phyloP scores from a whole-genome alignment of 1,140 invertebrate genomes.

The Aphidius ervi region DNA sequence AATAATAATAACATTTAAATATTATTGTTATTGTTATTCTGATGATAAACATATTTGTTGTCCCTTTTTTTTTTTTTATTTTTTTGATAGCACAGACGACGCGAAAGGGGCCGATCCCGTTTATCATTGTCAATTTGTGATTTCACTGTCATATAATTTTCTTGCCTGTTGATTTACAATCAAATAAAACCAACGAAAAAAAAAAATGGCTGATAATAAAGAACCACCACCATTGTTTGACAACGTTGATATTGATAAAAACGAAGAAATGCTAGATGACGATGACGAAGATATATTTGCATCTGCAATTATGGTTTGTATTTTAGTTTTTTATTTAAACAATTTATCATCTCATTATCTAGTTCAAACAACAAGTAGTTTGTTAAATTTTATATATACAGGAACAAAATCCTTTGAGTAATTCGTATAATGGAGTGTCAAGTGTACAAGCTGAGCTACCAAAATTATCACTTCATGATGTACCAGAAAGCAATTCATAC shows the following conservation, averaged over 20 bases:
- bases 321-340: constrained; percentile 1
- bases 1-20: too few relatives aligned
- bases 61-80: too few relatives aligned
- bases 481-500: constrained; percentile 42
- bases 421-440: constrained; percentile 45
- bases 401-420: constrained; percentile 38
- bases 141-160: too few relatives aligned
- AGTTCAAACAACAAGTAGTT: constrained; percentile 10
- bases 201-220: constrained; percentile 61
- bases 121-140: constrained; percentile 12
- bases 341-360: constrained; percentile 3
- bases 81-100: too few relatives aligned
- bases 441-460: constrained; percentile 40
- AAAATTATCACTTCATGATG: constrained; percentile 43
- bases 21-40: too few relatives aligned
- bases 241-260: constrained; percentile 61
- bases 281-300: constrained; percentile 71
- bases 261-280: constrained; percentile 63
- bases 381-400: constrained; percentile 20
- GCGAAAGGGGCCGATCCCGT: constrained; percentile 32
- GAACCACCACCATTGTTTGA: constrained; percentile 68
- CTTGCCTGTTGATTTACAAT: constrained; percentile 22
- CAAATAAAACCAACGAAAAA: constrained; percentile 30
- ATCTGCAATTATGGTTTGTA: constrained; percentile 70
- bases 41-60: too few relatives aligned